These are phyloP conservation scores for Microcebus jonahi DNA, from an alignment of 2,113 vertebrate genomes.

Conservation along the genomic window DNA sequence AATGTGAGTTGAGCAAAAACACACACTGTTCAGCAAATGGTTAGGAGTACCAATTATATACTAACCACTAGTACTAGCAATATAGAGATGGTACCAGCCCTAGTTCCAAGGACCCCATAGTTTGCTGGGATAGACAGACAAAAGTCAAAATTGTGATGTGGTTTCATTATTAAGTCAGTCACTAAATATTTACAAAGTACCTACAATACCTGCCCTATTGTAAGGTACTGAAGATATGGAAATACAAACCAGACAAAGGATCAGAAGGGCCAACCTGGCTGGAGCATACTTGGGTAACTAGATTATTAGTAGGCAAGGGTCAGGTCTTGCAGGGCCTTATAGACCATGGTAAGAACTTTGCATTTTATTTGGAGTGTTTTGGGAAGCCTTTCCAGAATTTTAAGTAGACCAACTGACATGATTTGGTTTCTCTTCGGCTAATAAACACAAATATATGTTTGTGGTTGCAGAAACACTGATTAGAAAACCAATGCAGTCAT, in stretches of 20 bases:
- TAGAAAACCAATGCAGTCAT: background rate
- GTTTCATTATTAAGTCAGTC: background rate
- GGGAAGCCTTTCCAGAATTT: slow-evolving; percentile 29
- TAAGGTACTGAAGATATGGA: background rate
- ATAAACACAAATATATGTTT: background rate
- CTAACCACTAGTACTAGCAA: background rate
- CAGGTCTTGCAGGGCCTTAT: background rate
- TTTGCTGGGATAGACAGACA: background rate
- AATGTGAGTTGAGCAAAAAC: slow-evolving; percentile 13
- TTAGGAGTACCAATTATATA: background rate
- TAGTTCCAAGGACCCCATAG: background rate
- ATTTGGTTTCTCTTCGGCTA: slow-evolving; percentile 27
- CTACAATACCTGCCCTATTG: background rate
- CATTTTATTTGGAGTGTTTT: slow-evolving; percentile 47
- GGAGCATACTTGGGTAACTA: background rate
- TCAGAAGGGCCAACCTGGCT: slow-evolving; percentile 5
- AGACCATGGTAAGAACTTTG: background rate
- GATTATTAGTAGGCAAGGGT: background rate
- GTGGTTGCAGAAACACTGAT: background rate
- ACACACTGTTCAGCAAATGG: background rate
- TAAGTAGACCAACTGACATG: slow-evolving; percentile 9
- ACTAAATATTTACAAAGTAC: background rate
- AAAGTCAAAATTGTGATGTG: background rate
- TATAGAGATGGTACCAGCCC: background rate
- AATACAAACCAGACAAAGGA: background rate